Evolutionary conservation across 2,888 invertebrate species (phyloP).

Genomic region (Phengaris arion): DNA sequence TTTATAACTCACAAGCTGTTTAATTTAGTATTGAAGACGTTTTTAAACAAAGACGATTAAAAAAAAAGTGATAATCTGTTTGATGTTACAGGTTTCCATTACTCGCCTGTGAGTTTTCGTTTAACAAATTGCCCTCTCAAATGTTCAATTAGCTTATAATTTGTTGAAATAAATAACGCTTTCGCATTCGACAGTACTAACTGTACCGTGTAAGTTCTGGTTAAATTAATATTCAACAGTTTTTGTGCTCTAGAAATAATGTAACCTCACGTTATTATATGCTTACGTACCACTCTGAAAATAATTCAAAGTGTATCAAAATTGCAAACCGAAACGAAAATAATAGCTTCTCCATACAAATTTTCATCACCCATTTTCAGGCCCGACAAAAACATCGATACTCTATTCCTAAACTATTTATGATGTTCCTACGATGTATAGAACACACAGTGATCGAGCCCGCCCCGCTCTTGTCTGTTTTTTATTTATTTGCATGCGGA

Average conservation of each 20-base stretch:
- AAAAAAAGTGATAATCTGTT: too few relatives aligned
- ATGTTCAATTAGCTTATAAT: background rate
- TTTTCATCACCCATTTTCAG: too few relatives aligned
- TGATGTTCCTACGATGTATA: too few relatives aligned
- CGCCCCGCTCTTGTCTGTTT: too few relatives aligned
- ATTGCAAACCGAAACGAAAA: background rate
- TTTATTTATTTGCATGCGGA: background rate
- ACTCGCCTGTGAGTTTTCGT: background rate
- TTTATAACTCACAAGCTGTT: too few relatives aligned
- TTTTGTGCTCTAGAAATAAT: background rate
- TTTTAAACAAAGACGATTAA: too few relatives aligned
- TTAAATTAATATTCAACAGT: slow-evolving; percentile 12
- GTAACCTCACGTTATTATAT: background rate
- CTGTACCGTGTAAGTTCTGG: background rate
- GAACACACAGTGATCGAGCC: too few relatives aligned
- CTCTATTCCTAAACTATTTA: too few relatives aligned
- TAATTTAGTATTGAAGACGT: too few relatives aligned
- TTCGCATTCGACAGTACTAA: background rate
- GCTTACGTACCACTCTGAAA: background rate
- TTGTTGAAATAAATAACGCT: background rate
- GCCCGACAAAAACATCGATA: too few relatives aligned
- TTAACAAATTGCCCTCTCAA: background rate
- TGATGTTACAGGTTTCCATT: background rate
- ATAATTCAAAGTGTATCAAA: background rate
- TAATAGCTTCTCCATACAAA: too few relatives aligned